Evolutionary conservation across 1,140 invertebrate genomes (phyloP).

Genomic region (Penaeus vannamei): DNA sequence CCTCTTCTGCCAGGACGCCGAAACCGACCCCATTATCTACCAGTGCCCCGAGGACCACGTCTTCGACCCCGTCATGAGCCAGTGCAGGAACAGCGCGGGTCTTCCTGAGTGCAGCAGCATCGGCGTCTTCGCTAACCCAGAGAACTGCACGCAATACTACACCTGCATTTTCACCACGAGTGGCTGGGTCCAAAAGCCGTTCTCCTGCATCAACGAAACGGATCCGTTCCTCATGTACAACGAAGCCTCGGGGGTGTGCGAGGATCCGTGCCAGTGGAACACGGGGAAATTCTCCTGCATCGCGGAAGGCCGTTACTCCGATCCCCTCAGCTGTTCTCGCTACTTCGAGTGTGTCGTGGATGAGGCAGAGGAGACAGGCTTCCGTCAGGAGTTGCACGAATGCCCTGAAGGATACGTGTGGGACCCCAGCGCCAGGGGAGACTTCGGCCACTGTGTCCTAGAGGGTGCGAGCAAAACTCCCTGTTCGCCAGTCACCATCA

Average conservation of each 20-base stretch:
- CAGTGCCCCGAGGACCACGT: conserved; percentile 56
- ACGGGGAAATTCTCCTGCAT: conserved; percentile 36
- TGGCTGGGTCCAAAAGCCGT: conserved; percentile 57
- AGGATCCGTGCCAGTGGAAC: conserved; percentile 55
- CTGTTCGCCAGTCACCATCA: too few species aligned
- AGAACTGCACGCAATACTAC: conserved; percentile 53
- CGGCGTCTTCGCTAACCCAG: conserved; percentile 52
- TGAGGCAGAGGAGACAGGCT: neutral
- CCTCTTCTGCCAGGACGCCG: conserved; percentile 50
- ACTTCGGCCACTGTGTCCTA: neutral
- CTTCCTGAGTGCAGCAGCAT: conserved; percentile 44
- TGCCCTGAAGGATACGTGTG: neutral
- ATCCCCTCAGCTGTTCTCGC: conserved; percentile 46
- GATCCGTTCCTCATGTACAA: conserved; percentile 48
- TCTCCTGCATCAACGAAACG: conserved; percentile 27
- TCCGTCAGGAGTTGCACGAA: neutral
- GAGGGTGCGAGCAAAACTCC: too few species aligned
- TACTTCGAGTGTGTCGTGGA: conserved; percentile 56
- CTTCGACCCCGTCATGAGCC: conserved; percentile 41
- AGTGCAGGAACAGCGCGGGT: conserved; percentile 43
- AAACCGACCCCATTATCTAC: conserved; percentile 39
- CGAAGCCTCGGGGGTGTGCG: conserved; percentile 42
- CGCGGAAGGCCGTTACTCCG: conserved; percentile 47
- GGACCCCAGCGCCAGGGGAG: neutral
- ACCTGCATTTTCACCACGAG: conserved; percentile 49